Evolutionary conservation across 2,888 invertebrate species (phyloP), one percentile per base, ranked within the genome.

Genomic region (Cartodere bifasciata): DNA sequence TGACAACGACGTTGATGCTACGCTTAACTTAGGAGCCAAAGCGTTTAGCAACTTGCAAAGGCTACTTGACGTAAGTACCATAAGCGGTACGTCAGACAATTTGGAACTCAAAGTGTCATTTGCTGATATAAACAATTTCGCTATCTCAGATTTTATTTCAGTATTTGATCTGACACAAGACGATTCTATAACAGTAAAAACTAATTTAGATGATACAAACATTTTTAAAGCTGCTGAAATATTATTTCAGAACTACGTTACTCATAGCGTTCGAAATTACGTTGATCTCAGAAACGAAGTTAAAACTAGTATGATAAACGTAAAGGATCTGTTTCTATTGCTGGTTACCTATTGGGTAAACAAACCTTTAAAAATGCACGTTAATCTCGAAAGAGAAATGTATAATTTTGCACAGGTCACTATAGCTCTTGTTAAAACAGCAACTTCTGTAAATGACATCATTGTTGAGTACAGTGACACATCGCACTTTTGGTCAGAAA

Each of bases 401-500:
- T 69, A 75, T 37, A 72, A 73, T 42, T 70, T 83, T 34, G 72
- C 75, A 20, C 64, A 68, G 32, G 62, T 81, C 35, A 54, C 85
- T 29, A 68, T 69, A 36, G 65, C 70, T 13, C 61, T 86, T 32
- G 78, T 80, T 41, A 68, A 68, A 42, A 62, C 74, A 28, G 67
- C 70, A 25, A 68, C 73, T 47, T 33, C 40, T 22, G 69, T 73
- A 33, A n/a, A n/a, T n/a, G 68, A 72, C 22, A 65, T 71, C 4
- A 58, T 65, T 14, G 71, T 71, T 13, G 73, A 72, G 31, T 77
- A 79, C 42, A 80, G 78, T 49, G 70, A 73, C 38, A 65, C 74
- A 13, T 86, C 83, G 1, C 62, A 68, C 1, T 90, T 87, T 82
- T 92, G 91, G 91, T 74, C 75, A 46, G 65, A 68, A 32, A 71